Percentiles rank a stretch among this genome's conserved stretches.
Evolutionary conservation across 2,888 invertebrate genomes (phyloP).

Genomic region (Malthinus seriepunctatus): DNA sequence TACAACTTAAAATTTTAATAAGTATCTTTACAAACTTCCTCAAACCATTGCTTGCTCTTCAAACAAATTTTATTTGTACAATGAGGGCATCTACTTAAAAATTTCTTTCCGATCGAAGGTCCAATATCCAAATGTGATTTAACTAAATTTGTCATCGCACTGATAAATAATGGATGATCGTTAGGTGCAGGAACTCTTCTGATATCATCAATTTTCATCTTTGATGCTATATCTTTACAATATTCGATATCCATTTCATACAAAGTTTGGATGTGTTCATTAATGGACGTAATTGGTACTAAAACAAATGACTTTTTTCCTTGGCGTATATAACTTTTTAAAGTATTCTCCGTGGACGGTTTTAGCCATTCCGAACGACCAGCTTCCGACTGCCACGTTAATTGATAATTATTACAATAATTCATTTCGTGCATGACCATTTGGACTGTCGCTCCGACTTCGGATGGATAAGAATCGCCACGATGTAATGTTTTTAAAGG

Average conservation of each 20-base stretch:
- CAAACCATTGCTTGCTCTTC: conserved; percentile 75
- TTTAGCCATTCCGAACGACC: conserved; percentile 93
- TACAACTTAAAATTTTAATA: background rate
- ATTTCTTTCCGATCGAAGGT: conserved; percentile 71
- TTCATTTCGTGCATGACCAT: conserved; percentile 81
- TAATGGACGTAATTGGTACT: conserved; percentile 96
- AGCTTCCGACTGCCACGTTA: conserved; percentile 96
- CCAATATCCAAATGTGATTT: conserved; percentile 68
- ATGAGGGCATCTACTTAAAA: conserved; percentile 77
- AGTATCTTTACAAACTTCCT: conserved; percentile 42
- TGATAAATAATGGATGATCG: conserved; percentile 89
- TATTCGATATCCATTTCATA: conserved; percentile 97
- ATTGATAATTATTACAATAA: conserved; percentile 75
- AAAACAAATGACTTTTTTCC: conserved; percentile 85
- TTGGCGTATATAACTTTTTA: conserved; percentile 81
- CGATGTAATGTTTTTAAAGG: conserved; percentile 89
- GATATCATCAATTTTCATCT: conserved; percentile 76
- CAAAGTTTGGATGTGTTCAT: conserved; percentile 97
- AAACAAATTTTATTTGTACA: conserved; percentile 52
- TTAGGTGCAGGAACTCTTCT: conserved; percentile 88
- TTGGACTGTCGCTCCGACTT: conserved; percentile 90
- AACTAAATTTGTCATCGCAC: conserved; percentile 82
- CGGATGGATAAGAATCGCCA: conserved; percentile 94
- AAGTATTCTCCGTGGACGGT: conserved; percentile 87
- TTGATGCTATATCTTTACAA: conserved; percentile 84